A percentile compares a stretch with the other conserved stretches of the same genome.
phyloP scores from a whole-genome alignment of 2,113 vertebrate genomes.

The Conger conger region DNA sequence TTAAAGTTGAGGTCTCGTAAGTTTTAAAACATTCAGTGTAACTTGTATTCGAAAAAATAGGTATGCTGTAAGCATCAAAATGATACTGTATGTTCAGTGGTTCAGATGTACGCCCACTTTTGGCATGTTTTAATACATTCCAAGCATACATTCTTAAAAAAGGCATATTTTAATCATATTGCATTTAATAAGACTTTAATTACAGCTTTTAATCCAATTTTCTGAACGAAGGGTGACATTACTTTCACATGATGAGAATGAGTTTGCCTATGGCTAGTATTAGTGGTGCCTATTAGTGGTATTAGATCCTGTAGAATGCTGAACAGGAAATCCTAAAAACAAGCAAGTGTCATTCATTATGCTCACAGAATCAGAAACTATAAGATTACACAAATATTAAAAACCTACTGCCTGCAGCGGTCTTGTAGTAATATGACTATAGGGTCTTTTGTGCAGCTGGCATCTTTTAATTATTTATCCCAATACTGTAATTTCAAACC shows the following conservation, averaged over 20 bases:
- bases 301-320: not conserved
- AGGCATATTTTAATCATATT: not conserved
- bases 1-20: not conserved
- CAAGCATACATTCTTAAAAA: not conserved
- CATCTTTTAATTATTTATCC: slow-evolving; percentile 9
- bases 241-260: not conserved
- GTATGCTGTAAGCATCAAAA: not conserved
- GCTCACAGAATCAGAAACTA: not conserved
- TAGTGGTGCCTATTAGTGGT: not conserved
- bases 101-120: not conserved
- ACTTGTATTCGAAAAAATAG: not conserved
- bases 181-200: not conserved
- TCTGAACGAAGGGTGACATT: not conserved
- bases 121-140: not conserved
- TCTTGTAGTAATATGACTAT: slow-evolving; percentile 7
- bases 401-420: not conserved
- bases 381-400: slow-evolving; percentile 8
- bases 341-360: not conserved
- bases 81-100: not conserved
- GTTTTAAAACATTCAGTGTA: not conserved
- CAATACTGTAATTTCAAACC: not conserved
- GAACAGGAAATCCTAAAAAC: not conserved
- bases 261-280: not conserved
- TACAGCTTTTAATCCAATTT: not conserved
- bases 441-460: not conserved